Evolutionary conservation across 2,113 vertebrate species (phyloP).

Genomic region (Eublepharis macularius): DNA sequence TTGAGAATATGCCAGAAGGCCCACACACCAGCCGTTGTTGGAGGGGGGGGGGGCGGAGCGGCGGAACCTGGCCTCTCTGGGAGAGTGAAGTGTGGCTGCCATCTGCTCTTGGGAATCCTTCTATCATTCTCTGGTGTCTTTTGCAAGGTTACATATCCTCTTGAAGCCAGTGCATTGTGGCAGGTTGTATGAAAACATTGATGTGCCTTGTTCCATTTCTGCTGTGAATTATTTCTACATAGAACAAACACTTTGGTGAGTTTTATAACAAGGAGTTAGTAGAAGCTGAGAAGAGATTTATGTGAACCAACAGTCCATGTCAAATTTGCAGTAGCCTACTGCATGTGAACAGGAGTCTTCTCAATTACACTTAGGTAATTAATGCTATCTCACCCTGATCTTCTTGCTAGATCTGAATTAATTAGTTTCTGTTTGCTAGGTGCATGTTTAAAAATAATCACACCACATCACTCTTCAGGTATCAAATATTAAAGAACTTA

Average conservation of each 20-base stretch:
- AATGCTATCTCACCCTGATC: background rate
- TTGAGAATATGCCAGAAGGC: background rate
- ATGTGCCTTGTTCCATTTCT: background rate
- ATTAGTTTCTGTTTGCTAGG: slow-evolving; percentile 18
- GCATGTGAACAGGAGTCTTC: slow-evolving; percentile 32
- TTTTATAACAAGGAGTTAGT: background rate
- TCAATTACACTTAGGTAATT: slow-evolving; percentile 40
- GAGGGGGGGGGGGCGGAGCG: too few relatives aligned
- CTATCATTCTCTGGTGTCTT: background rate
- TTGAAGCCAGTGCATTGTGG: accelerated
- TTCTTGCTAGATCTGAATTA: slow-evolving; percentile 17
- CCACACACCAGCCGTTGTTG: background rate
- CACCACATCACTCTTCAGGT: background rate
- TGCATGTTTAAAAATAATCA: background rate
- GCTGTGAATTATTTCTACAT: slow-evolving; percentile 7
- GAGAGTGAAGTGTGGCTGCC: background rate
- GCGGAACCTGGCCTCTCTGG: background rate
- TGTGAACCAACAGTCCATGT: background rate
- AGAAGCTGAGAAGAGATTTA: slow-evolving; percentile 10
- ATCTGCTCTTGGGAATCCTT: background rate
- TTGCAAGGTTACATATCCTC: background rate
- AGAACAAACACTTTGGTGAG: background rate
- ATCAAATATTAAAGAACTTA: background rate
- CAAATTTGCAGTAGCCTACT: slow-evolving; percentile 28
- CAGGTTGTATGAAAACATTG: background rate